Conservation (phyloP, 2,113 vertebrate genomes). For the Chinchilla lanigera region DNA sequence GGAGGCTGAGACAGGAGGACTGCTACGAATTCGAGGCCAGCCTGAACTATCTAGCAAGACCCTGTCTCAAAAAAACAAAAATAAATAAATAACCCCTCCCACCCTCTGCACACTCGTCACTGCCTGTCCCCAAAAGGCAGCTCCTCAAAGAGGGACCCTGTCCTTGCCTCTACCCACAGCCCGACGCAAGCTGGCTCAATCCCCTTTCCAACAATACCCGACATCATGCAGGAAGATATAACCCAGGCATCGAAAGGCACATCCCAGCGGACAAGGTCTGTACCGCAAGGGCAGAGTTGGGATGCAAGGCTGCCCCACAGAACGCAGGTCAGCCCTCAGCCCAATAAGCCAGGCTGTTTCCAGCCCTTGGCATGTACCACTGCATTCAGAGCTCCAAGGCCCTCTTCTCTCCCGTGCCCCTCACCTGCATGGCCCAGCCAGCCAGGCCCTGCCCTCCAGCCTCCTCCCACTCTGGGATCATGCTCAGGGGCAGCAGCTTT, state of each 20-base stretch:
- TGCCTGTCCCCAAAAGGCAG: background rate
- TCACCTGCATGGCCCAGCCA: background rate
- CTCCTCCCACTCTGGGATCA: background rate
- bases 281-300: background rate
- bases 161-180: background rate
- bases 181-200: background rate
- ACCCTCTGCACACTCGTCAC: background rate
- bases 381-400: no score
- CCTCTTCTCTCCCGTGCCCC: fast-evolving
- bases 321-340: background rate
- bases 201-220: no score
- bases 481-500: background rate
- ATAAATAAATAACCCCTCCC: background rate
- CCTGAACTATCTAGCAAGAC: no score
- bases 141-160: background rate
- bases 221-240: no score
- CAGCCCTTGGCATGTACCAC: background rate
- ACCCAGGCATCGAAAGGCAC: background rate
- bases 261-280: background rate
- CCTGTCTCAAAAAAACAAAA: no score
- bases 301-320: background rate
- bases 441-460: background rate
- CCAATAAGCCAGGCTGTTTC: background rate
- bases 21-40: no score
- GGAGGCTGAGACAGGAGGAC: no score